phyloP scores from a whole-genome alignment of 2,797 vertebrate genomes.

The Vespertilio murinus region DNA sequence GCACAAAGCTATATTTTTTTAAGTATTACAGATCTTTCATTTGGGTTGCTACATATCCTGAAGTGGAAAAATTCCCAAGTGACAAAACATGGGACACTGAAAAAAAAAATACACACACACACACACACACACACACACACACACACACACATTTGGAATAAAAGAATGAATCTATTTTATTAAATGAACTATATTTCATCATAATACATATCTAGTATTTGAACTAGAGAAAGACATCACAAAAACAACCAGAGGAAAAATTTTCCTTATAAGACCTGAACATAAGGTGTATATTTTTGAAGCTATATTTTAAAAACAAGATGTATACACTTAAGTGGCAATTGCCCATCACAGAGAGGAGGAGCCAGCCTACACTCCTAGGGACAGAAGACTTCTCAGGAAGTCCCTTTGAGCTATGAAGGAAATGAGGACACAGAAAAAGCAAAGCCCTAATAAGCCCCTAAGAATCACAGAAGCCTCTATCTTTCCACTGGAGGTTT shows the following conservation, averaged over 20 bases:
- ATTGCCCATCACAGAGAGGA: not conserved
- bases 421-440: conserved; percentile 58
- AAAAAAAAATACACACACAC: not conserved
- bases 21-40: not conserved
- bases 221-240: conserved; percentile 12
- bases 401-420: conserved; percentile 50
- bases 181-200: conserved; percentile 1
- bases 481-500: conserved; percentile 53
- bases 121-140: not conserved
- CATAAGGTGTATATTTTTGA: not conserved
- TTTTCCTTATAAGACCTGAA: not conserved
- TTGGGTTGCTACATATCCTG: conserved; percentile 12
- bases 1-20: not conserved
- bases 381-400: not conserved
- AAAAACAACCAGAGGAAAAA: not conserved
- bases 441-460: not conserved
- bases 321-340: not conserved
- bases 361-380: not conserved
- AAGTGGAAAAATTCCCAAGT: conserved; percentile 27
- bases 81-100: not conserved
- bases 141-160: not conserved
- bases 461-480: conserved; percentile 44
- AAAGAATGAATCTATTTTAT: conserved; percentile 1
- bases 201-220: not conserved
- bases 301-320: not conserved